Evolutionary conservation across 2,113 vertebrate species (phyloP), one percentile per base, ranked within the genome.

Genomic region (Lagopus leucura): DNA sequence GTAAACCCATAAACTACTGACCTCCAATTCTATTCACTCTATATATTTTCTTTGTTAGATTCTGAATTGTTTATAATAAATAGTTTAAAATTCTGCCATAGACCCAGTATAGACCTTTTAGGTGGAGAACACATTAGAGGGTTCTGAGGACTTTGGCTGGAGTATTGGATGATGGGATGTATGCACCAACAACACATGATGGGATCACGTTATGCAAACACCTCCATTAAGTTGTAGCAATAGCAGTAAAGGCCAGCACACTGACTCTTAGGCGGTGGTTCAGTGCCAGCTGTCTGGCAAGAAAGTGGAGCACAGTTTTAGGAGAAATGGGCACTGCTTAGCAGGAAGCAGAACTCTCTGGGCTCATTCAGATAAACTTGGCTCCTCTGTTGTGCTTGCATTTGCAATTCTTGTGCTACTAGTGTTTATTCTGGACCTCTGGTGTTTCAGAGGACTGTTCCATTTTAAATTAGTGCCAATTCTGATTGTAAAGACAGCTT

Each of bases 391-490:
- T 74, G 45, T 36, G 34, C 25, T 94, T 71, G 25, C 0, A 5
- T 85, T 86, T 81, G 82, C 76, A 71, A 1, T 90, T 94, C 66
- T 75, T 72, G 28, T 12, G 66, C 73, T 86, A 60, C 80, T 61
- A 66, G 13, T 92, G 30, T 94, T 96, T 94, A 74, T 88, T 86
- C 63, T 88, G 83, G 65, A 83, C 52, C 43, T 75, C 50, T 14
- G 48, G 43, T 47, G 72, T 86, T 74, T 84, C 36, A 54, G 85
- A 89, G 64, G 45, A 69, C 60, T 86, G 7, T 74, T 93, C 91
- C 80, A 73, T 80, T 81, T 84, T 76, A 88, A 66, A 40, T 61
- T 67, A 28, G 42, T 55, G 82, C 48, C 61, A 83, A 18, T 42
- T 92, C 57, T 75, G 73, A 81, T 88, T 81, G 40, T 47, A 78